Evolutionary conservation across 1,140 invertebrate genomes (phyloP), one percentile per base, ranked within the genome.

Genomic region (Drosophila bocqueti): DNA sequence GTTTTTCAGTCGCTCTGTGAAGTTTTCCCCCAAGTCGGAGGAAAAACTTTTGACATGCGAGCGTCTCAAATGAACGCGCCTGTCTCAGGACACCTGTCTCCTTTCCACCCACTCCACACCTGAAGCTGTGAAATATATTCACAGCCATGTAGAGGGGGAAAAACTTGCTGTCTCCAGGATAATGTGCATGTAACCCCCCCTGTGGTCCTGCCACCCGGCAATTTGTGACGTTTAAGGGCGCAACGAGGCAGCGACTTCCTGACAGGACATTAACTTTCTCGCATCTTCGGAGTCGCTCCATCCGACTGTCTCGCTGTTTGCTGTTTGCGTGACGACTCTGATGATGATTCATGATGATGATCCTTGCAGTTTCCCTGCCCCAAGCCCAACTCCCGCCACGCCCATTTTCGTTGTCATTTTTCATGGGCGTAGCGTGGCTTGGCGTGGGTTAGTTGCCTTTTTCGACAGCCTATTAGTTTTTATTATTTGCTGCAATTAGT

Each of bases 391-490:
- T 6, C 34, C 36, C 26, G 36, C 55, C 31, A 45, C 49, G 59
- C 65, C 82, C 78, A 75, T 75, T 79, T 65, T 66, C 63, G 45
- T 78, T 81, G 84, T 87, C 84, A 89, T 89, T 89, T 89, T 81
- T 89, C 84, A 89, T 69, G 74, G 57, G 50, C 74, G 57, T 49
- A 15, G 61, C 46, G 21, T 45, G n/a, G 47, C 46, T 29, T 42
- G 57, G 54, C 29, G 9, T 45, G 57, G 29, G 38, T 65, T 57
- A 73, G 47, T 38, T 63, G 42, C 58, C 72, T 80, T 71, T 89
- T 89, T 89, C 84, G 85, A 90, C 85, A 90, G 84, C 84, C 85
- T 89, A 89, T 89, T 89, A 89, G 84, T 89, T 89, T 89, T 89
- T 89, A 89, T 89, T 89, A 89, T 89, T 89, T 81, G 84, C 77